phyloP scores from a whole-genome alignment of 1,140 invertebrate species.

The Trachymyrmex septentrionalis region DNA sequence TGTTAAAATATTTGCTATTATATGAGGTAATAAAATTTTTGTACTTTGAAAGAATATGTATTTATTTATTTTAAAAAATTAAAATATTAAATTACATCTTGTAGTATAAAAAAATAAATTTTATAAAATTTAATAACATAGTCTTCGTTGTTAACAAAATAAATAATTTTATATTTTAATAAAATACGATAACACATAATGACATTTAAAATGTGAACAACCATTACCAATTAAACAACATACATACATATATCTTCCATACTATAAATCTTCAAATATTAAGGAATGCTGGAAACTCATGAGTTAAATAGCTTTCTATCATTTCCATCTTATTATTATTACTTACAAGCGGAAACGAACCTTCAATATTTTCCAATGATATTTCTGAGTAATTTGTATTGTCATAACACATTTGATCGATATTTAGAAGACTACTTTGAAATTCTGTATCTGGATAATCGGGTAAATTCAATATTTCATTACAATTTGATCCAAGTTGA shows the following conservation, averaged over 20 bases:
- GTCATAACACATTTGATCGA: slow-evolving; percentile 77
- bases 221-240: background rate
- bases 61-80: slow-evolving; percentile 14
- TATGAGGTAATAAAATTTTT: background rate
- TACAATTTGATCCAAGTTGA: slow-evolving; percentile 79
- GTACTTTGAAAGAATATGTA: slow-evolving; percentile 26
- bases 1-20: slow-evolving; percentile 11
- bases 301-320: slow-evolving; percentile 78
- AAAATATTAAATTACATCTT: background rate
- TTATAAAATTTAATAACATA: slow-evolving; percentile 38
- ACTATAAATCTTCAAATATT: slow-evolving; percentile 72
- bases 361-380: slow-evolving; percentile 75
- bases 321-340: slow-evolving; percentile 75
- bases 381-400: slow-evolving; percentile 79
- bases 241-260: background rate
- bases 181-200: slow-evolving; percentile 8
- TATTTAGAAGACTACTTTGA: slow-evolving; percentile 73
- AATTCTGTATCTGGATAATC: slow-evolving; percentile 78
- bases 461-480: slow-evolving; percentile 78
- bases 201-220: slow-evolving; percentile 4
- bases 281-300: slow-evolving; percentile 76
- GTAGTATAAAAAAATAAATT: slow-evolving; percentile 34
- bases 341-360: slow-evolving; percentile 73
- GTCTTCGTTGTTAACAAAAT: slow-evolving; percentile 23
- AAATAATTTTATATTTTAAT: slow-evolving; percentile 35